phyloP scores from a whole-genome alignment of 1,140 invertebrate genomes.

The Formica exsecta region DNA sequence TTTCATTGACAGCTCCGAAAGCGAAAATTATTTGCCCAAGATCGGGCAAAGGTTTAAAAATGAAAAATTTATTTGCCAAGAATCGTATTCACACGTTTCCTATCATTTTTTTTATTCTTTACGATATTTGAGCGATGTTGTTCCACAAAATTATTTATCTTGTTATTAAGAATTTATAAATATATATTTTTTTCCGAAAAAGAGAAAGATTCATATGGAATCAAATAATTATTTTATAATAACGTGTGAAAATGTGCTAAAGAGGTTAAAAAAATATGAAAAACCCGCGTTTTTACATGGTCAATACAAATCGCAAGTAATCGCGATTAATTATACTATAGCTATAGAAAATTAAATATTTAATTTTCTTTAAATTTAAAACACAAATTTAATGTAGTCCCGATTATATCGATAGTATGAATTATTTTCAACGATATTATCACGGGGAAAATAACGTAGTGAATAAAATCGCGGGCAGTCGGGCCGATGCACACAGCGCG shows the following conservation, averaged over 20 bases:
- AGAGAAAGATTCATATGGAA: background rate
- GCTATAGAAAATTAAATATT: background rate
- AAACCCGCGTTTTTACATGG: background rate
- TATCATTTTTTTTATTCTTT: background rate
- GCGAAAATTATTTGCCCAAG: background rate
- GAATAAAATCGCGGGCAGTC: background rate
- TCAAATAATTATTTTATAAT: constrained; percentile 4
- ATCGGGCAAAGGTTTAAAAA: background rate
- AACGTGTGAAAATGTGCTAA: background rate
- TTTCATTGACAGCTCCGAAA: constrained; percentile 10
- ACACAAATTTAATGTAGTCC: background rate
- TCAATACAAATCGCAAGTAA: background rate
- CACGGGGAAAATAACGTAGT: constrained; percentile 13
- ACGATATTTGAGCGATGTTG: background rate
- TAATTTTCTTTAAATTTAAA: constrained; percentile 25
- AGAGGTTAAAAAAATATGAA: background rate
- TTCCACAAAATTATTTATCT: constrained; percentile 5
- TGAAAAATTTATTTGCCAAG: background rate
- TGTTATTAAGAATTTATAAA: background rate
- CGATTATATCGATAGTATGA: constrained; percentile 7
- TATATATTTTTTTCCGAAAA: background rate
- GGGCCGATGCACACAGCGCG: constrained; percentile 2
- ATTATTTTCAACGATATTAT: constrained; percentile 35
- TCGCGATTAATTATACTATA: background rate
- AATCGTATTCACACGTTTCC: background rate